Conservation (phyloP, 2,113 vertebrate species). For the Hystrix brachyura region DNA sequence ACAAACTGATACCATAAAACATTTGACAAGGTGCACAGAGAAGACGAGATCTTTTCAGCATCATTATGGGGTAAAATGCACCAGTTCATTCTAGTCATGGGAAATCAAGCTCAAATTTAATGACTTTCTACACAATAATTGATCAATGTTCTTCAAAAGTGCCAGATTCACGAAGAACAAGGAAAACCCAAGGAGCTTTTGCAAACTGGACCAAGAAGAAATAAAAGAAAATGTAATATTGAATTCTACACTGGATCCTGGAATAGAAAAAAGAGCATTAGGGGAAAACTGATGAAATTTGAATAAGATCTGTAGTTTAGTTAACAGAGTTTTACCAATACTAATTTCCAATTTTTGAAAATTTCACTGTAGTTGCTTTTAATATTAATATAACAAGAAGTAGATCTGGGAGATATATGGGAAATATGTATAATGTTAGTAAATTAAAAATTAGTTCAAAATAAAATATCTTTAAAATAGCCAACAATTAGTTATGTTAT, state of each 20-base stretch:
- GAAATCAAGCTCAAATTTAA: background rate
- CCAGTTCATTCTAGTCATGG: background rate
- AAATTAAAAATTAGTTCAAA: conserved; percentile 5
- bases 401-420: background rate
- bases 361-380: background rate
- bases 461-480: background rate
- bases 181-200: background rate
- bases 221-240: background rate
- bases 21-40: background rate
- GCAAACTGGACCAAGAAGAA: background rate
- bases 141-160: background rate
- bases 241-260: background rate
- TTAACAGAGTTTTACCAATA: background rate
- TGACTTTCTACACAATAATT: background rate
- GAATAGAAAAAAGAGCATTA: background rate
- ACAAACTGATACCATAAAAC: background rate
- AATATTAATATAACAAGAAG: background rate
- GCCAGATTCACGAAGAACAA: background rate
- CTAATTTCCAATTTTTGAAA: conserved; percentile 35
- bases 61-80: background rate
- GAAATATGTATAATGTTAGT: background rate
- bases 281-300: background rate
- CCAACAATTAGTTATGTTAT: background rate
- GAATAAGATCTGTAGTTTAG: background rate
- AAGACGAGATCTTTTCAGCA: background rate